Conservation (phyloP, 2,797 vertebrate genomes). For the Oreortyx pictus region DNA sequence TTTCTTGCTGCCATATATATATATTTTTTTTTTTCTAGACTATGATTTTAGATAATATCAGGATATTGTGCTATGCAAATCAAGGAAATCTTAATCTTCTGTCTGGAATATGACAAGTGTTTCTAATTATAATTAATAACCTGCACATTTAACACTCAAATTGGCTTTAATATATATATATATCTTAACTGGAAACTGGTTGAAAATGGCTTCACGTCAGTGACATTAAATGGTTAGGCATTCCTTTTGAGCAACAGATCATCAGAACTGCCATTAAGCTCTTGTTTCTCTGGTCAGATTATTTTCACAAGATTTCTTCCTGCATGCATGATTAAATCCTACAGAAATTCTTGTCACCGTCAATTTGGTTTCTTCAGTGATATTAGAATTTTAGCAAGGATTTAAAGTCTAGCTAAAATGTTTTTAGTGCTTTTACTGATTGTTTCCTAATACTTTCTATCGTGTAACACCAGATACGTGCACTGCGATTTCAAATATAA, state of each 20-base stretch:
- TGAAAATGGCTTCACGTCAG: background rate
- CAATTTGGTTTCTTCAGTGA: background rate
- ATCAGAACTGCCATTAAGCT: background rate
- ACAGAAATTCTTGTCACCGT: background rate
- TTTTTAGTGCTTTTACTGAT: background rate
- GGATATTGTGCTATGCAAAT: slow-evolving; percentile 31
- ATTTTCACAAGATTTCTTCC: background rate
- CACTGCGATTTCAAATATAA: background rate
- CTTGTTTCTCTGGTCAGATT: background rate
- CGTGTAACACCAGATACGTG: accelerated
- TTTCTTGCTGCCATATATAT: background rate
- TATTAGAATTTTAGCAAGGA: background rate
- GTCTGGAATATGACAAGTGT: slow-evolving; percentile 57
- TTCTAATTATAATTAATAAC: slow-evolving; percentile 74
- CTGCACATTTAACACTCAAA: slow-evolving; percentile 29
- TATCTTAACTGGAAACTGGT: slow-evolving; percentile 29
- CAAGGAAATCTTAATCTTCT: slow-evolving; percentile 67
- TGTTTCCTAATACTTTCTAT: background rate
- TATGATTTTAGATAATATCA: slow-evolving; percentile 26
- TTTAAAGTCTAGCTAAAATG: background rate
- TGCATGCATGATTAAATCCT: background rate
- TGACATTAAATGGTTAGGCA: background rate
- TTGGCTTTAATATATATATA: slow-evolving; percentile 27
- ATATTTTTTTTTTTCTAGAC: background rate
- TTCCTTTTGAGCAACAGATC: background rate